Percentiles rank a stretch among this genome's conserved stretches.
phyloP scores from a whole-genome alignment of 2,888 invertebrate genomes.

The Frankliniella fusca region DNA sequence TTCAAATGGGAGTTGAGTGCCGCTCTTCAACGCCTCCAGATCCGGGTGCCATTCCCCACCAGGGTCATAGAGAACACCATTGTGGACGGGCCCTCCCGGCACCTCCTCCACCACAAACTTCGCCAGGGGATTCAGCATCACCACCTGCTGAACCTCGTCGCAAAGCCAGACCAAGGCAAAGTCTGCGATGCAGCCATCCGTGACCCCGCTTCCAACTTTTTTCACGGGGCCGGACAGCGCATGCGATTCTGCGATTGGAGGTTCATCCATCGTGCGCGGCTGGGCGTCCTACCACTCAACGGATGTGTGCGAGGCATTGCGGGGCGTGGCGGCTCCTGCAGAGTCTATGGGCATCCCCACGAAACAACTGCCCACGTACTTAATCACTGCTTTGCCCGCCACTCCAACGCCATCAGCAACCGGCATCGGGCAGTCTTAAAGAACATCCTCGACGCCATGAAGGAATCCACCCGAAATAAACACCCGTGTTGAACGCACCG shows the following conservation, averaged over 20 bases:
- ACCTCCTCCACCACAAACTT: neutral
- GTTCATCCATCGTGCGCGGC: too few relatives aligned
- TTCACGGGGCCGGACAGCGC: constrained; percentile 31
- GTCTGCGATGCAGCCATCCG: constrained; percentile 20
- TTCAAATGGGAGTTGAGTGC: neutral
- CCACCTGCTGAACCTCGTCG: neutral
- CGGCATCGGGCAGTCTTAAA: neutral
- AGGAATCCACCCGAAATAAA: neutral
- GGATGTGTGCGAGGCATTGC: neutral
- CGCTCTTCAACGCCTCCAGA: neutral
- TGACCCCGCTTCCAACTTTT: constrained; percentile 32
- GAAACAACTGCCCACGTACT: neutral
- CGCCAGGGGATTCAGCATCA: neutral
- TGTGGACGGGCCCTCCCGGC: neutral
- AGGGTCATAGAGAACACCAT: neutral
- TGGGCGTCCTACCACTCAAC: constrained; percentile 36
- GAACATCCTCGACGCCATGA: neutral
- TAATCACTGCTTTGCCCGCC: neutral
- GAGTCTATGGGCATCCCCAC: neutral
- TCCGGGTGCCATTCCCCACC: neutral
- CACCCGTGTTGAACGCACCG: neutral
- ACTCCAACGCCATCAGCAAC: neutral
- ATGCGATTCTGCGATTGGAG: constrained; percentile 39
- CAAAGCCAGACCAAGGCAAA: constrained; percentile 34
- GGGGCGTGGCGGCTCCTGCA: neutral